Conservation (phyloP, 2,888 invertebrate genomes). For the Cepaea hortensis region DNA sequence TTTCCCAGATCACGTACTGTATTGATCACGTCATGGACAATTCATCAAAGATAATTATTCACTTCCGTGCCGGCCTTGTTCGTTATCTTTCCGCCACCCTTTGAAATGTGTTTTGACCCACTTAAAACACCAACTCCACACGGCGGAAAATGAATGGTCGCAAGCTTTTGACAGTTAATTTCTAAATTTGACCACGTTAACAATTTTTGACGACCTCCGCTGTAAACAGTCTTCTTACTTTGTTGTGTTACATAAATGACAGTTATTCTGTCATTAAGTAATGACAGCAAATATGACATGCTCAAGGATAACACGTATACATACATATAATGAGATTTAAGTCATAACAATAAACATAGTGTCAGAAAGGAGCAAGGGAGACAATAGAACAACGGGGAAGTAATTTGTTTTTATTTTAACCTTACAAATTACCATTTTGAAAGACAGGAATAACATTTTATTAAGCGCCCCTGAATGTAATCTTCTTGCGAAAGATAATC, state of each 20-base stretch:
- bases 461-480: background rate
- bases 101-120: background rate
- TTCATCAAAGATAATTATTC: constrained; percentile 16
- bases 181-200: background rate
- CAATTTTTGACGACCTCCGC: background rate
- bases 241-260: constrained; percentile 7
- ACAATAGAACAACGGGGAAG: background rate
- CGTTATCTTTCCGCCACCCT: background rate
- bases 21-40: constrained; percentile 5
- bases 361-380: background rate
- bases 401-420: background rate
- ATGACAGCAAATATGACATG: background rate
- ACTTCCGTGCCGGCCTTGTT: background rate
- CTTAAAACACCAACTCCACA: background rate
- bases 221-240: no score
- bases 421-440: background rate
- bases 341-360: background rate
- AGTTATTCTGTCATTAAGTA: background rate
- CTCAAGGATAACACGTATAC: background rate
- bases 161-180: background rate
- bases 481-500: background rate
- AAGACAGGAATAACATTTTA: background rate
- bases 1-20: background rate
- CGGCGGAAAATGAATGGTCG: background rate
- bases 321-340: background rate